These are phyloP conservation scores for Epistrophe eligans DNA, from an alignment of 2,888 invertebrate species.

Conservation along the genomic window DNA sequence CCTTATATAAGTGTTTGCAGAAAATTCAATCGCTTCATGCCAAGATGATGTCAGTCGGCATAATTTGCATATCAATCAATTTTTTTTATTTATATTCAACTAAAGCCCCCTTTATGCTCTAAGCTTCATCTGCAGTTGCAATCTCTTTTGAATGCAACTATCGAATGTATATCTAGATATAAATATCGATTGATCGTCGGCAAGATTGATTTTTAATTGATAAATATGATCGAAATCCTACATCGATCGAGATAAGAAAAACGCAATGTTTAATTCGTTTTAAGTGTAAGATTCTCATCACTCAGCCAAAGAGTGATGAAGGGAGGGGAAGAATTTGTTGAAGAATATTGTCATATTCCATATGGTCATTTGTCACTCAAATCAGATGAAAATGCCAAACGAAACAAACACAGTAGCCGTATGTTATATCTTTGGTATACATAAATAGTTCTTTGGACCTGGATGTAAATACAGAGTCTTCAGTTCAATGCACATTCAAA, in stretches of 20 bases:
- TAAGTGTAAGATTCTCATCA: constrained; percentile 41
- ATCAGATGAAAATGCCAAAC: constrained; percentile 33
- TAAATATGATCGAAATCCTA: constrained; percentile 74
- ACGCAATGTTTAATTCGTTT: constrained; percentile 71
- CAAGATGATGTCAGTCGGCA: constrained; percentile 66
- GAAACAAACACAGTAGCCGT: not conserved
- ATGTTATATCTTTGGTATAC: not conserved
- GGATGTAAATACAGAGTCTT: too few relatives aligned
- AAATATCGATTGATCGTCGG: constrained; percentile 63
- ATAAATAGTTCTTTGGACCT: not conserved
- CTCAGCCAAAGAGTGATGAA: too few relatives aligned
- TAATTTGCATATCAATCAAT: constrained; percentile 74
- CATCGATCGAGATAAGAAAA: constrained; percentile 65
- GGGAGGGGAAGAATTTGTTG: not conserved
- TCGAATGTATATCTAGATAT: not conserved
- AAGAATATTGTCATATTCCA: constrained; percentile 66
- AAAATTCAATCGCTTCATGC: constrained; percentile 34
- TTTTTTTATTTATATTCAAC: constrained; percentile 47
- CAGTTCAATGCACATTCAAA: constrained; percentile 22
- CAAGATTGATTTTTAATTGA: constrained; percentile 74
- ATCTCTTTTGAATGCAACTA: not conserved
- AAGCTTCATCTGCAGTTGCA: not conserved
- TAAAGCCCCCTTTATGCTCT: not conserved
- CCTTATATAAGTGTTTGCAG: not conserved
- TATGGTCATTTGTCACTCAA: constrained; percentile 63